These are phyloP conservation scores for Lepidurus arcticus DNA, from an alignment of 1,140 invertebrate species.

Conservation along the genomic window DNA sequence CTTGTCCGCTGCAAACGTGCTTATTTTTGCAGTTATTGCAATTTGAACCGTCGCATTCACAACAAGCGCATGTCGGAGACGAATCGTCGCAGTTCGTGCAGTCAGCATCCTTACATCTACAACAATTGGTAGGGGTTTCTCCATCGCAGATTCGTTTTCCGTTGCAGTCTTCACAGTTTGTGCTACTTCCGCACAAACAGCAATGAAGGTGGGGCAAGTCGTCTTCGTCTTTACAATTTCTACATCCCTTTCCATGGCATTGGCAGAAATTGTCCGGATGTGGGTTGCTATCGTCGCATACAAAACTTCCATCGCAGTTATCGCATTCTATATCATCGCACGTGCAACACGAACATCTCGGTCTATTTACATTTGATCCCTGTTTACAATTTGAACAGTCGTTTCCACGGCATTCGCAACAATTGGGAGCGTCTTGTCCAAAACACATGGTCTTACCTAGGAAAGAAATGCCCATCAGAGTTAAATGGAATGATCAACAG, in stretches of 20 bases:
- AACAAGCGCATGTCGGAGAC: not conserved
- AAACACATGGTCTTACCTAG: not conserved
- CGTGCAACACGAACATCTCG: not conserved
- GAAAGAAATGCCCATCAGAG: not conserved
- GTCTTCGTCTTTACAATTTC: not conserved
- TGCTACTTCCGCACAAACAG: not conserved
- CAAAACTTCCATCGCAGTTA: not conserved
- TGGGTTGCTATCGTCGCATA: not conserved
- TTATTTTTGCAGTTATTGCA: not conserved
- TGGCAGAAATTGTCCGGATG: not conserved
- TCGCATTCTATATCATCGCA: not conserved
- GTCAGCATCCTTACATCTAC: not conserved
- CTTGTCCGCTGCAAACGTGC: not conserved
- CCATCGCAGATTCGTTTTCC: not conserved
- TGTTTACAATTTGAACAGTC: not conserved
- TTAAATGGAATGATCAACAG: not conserved
- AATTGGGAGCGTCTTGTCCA: not conserved
- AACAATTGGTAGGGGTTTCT: not conserved
- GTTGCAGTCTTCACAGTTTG: not conserved
- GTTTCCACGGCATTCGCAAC: not conserved
- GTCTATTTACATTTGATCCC: not conserved
- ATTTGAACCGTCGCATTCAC: not conserved
- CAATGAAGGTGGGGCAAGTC: not conserved
- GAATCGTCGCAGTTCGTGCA: not conserved
- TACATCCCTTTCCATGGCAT: not conserved